Evolutionary conservation across 2,113 vertebrate species (phyloP), one percentile per base, ranked within the genome.

Genomic region (Seriola aureovittata): DNA sequence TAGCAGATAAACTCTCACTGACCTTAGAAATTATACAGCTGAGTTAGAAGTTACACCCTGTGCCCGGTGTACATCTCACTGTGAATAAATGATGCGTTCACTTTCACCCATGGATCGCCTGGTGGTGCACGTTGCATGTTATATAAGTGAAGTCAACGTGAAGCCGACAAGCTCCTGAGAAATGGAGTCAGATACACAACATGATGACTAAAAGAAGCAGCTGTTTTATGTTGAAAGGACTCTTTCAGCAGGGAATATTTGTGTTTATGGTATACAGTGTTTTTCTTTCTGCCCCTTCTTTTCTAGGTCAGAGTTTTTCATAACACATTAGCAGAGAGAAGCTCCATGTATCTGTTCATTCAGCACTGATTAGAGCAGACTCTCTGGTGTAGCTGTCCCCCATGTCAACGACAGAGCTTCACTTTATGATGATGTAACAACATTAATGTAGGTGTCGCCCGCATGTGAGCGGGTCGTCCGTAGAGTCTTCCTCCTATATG

Each of bases 21-120:
- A 70, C 63, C 50, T 65, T 1, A 48, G 52, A 78, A 54, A 82
- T 75, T 63, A 62, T 78, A 68, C 74, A 78, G 81, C 67, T 55
- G 57, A 16, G 62, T 80, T 36, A 29, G 65, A 70, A 34, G 50
- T 21, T 3, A 34, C 71, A 19, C 72, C 23, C 16, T 62, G 25
- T 3, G 50, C 40, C 67, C 44, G 16, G 71, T 58, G 58, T 54
- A 3, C 21, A 69, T 21, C 52, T 78, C 81, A 54, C 62, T 70
- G 50, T 48, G 65, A 72, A 62, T 75, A 17, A 64, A 23, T 44
- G 74, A 25, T 62, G 55, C 40, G 58, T 62, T 75, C 52, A 40
- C 14, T 63, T 0, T 10, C 40, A 21, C 48, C 19, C 52, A 11
- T 12, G 34, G 4, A 32, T 16, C 3, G 50, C 52, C 52, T 57